These are phyloP conservation scores for Pseudomyrmex gracilis DNA, from an alignment of 1,140 invertebrate species.

Conservation along the genomic window DNA sequence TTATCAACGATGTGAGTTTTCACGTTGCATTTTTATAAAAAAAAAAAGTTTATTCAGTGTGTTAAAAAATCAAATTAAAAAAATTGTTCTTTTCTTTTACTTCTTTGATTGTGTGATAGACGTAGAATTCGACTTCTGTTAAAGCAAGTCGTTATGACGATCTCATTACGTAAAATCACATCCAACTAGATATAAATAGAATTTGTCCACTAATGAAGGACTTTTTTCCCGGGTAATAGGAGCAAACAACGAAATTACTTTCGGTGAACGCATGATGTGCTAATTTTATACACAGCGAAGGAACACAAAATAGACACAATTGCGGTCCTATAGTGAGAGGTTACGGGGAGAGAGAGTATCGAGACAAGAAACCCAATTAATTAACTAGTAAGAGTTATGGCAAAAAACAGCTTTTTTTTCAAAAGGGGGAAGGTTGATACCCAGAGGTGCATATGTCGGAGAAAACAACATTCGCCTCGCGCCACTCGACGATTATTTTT, in stretches of 20 bases:
- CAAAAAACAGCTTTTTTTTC: slow-evolving; percentile 68
- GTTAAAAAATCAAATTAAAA: no score
- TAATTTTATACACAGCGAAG: slow-evolving; percentile 13
- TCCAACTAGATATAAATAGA: no score
- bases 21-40: no score
- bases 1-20: no score
- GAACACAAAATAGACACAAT: slow-evolving; percentile 53
- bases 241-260: neutral
- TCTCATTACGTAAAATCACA: no score
- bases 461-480: slow-evolving; percentile 75
- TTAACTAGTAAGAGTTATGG: slow-evolving; percentile 33
- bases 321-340: slow-evolving; percentile 53
- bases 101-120: no score
- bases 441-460: slow-evolving; percentile 85
- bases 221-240: neutral
- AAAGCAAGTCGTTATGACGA: no score
- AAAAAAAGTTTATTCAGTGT: no score
- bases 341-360: slow-evolving; percentile 69
- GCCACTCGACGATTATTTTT: slow-evolving; percentile 68
- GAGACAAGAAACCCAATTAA: slow-evolving; percentile 70
- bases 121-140: no score
- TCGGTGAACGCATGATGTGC: neutral
- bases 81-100: no score
- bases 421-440: slow-evolving; percentile 74
- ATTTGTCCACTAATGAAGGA: slow-evolving; percentile 13